phyloP scores from a whole-genome alignment of 2,888 invertebrate genomes.

The Magallana nippona region DNA sequence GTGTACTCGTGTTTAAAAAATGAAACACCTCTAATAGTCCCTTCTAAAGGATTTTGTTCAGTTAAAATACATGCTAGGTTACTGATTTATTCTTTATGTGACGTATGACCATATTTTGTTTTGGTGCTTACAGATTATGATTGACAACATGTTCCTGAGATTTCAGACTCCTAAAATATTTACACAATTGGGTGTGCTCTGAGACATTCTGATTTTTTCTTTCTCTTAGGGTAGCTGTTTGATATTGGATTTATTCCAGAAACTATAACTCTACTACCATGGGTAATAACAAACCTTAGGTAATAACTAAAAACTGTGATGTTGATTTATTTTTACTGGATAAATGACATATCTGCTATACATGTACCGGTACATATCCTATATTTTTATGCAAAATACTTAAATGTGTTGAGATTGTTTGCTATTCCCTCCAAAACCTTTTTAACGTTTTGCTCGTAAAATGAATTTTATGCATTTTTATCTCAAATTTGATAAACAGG shows the following conservation, averaged over 20 bases:
- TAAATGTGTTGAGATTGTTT: conserved; percentile 3
- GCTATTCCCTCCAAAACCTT: conserved; percentile 6
- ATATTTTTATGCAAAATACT: conserved; percentile 21
- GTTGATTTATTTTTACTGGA: not conserved
- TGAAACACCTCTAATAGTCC: no score
- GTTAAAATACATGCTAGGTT: no score
- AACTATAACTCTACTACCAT: not conserved
- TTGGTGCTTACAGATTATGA: not conserved
- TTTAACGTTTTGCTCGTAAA: not conserved
- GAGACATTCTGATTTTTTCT: no score
- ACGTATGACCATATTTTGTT: not conserved
- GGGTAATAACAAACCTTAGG: not conserved
- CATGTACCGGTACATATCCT: conserved; percentile 16
- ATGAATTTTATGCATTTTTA: not conserved
- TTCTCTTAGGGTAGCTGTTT: not conserved
- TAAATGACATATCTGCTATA: conserved; percentile 9
- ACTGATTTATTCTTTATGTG: no score
- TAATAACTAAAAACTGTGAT: not conserved
- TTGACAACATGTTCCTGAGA: no score
- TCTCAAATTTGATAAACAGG: not conserved
- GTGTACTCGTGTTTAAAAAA: no score
- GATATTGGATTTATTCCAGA: not conserved
- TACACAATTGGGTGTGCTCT: no score
- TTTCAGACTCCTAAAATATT: no score
- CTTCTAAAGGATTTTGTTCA: no score